Conservation (phyloP, 2,113 vertebrate species). For the Vidua macroura region DNA sequence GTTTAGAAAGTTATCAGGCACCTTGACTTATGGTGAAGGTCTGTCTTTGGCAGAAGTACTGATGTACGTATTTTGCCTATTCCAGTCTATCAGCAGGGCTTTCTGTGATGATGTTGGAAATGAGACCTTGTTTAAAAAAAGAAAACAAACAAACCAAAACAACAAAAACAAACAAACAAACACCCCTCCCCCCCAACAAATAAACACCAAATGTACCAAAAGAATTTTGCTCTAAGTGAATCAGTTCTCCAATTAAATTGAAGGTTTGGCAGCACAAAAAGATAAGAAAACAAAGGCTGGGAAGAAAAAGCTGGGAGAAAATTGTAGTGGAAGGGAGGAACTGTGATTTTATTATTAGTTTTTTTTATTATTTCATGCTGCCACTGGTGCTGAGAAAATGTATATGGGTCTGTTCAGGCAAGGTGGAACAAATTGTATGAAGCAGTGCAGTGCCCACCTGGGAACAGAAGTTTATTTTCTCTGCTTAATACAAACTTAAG, state of each 20-base stretch:
- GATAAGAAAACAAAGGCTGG: not conserved
- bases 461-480: not conserved
- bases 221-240: not conserved
- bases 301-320: not conserved
- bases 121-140: not conserved
- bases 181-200: not conserved
- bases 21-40: conserved; percentile 55
- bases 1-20: conserved; percentile 52
- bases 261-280: not conserved
- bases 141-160: not conserved
- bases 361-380: not conserved
- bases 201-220: not conserved
- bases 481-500: not conserved
- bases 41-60: not conserved
- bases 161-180: not conserved
- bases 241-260: not conserved
- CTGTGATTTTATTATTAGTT: not conserved
- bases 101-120: not conserved
- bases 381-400: not conserved
- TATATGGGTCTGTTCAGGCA: not conserved
- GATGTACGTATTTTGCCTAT: not conserved
- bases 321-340: not conserved
- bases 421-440: not conserved
- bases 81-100: not conserved
- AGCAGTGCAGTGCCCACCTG: not conserved